Evolutionary conservation across 2,113 vertebrate genomes (phyloP).

Genomic region (Blennius ocellaris): DNA sequence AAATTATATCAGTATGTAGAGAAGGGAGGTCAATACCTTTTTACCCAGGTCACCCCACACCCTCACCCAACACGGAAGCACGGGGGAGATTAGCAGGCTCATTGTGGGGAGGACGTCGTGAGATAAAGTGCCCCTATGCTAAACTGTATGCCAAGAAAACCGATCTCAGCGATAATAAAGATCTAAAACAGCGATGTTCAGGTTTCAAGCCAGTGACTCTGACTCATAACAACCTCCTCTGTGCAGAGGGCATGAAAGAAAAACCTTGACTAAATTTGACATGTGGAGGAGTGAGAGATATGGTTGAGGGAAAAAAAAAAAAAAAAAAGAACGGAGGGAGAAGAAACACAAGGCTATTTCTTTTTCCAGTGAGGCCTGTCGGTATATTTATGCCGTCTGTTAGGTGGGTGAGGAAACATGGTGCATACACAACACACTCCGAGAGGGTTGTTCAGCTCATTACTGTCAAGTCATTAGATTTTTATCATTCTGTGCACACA

Average conservation of each 20-base stretch:
- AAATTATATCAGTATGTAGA: conserved; percentile 22
- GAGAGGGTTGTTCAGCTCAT: background rate
- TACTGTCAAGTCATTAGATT: no score
- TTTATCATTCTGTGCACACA: no score
- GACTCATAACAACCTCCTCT: conserved; percentile 49
- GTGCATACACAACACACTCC: conserved; percentile 5
- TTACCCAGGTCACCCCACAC: conserved; percentile 16
- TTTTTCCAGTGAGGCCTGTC: conserved; percentile 31
- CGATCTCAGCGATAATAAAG: conserved; percentile 73
- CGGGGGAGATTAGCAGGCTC: conserved; percentile 18
- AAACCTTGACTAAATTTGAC: conserved; percentile 55
- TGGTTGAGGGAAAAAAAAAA: conserved; percentile 1
- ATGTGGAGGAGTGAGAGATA: conserved; percentile 54
- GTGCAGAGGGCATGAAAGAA: conserved; percentile 57
- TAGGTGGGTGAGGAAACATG: background rate
- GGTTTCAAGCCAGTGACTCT: conserved; percentile 59
- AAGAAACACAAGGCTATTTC: conserved; percentile 33
- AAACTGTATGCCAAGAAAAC: conserved; percentile 66
- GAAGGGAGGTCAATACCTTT: background rate
- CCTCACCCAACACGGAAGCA: conserved; percentile 42
- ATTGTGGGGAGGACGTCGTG: conserved; percentile 51
- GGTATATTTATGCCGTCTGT: conserved; percentile 17
- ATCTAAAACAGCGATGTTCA: conserved; percentile 42
- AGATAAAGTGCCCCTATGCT: conserved; percentile 73
- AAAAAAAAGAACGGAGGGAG: conserved; percentile 35